These are phyloP conservation scores for Spea multiplicata DNA, from an alignment of 2,113 vertebrate species.

Conservation along the genomic window DNA sequence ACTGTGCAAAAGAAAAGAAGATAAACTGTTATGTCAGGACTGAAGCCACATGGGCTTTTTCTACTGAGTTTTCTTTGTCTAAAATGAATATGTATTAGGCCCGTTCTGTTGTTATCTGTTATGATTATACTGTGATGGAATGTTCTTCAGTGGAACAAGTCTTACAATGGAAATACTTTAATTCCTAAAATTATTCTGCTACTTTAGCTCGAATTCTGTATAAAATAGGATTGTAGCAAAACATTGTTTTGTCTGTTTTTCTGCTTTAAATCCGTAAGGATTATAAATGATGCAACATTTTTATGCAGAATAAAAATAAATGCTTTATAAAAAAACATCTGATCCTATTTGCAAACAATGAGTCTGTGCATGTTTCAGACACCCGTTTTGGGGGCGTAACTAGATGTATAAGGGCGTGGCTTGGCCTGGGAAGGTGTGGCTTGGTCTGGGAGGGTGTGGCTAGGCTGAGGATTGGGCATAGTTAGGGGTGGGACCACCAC, in stretches of 20 bases:
- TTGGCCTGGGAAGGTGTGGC: too few relatives aligned
- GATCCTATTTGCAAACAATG: too few relatives aligned
- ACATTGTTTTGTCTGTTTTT: background rate
- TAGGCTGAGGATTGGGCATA: too few relatives aligned
- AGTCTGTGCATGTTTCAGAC: too few relatives aligned
- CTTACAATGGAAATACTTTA: background rate
- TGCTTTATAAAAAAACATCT: too few relatives aligned
- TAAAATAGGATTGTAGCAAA: background rate
- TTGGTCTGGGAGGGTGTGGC: too few relatives aligned
- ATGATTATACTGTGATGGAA: background rate
- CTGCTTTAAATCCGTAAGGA: background rate
- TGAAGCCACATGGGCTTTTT: slow-evolving; percentile 18
- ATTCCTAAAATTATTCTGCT: background rate
- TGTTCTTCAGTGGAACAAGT: background rate
- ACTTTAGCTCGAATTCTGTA: background rate
- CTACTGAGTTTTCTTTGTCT: slow-evolving; percentile 21
- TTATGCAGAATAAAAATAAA: background rate
- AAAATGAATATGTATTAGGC: slow-evolving; percentile 19
- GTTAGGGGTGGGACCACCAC: too few relatives aligned
- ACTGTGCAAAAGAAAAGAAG: slow-evolving; percentile 39
- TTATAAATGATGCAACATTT: background rate
- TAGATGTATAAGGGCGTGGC: too few relatives aligned
- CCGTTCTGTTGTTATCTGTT: slow-evolving; percentile 2
- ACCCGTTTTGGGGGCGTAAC: too few relatives aligned
- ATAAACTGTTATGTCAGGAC: slow-evolving; percentile 42